Evolutionary conservation across 2,888 invertebrate genomes (phyloP).

Genomic region (Eubasilissa splendida): DNA sequence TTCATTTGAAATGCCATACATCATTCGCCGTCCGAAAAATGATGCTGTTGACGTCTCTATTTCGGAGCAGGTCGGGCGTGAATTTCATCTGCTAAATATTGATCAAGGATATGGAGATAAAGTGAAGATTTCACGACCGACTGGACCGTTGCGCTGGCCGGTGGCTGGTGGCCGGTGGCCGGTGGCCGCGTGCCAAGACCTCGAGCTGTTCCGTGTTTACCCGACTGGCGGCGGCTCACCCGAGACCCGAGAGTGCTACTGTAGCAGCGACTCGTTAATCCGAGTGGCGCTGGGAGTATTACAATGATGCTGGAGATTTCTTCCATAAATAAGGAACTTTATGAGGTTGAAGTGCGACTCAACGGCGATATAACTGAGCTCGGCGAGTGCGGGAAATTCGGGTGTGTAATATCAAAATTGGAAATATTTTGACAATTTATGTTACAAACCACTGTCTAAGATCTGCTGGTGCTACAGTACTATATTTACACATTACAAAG

Average conservation of each 20-base stretch:
- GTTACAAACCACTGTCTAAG: too few species aligned
- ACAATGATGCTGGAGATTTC: neutral
- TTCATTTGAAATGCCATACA: too few species aligned
- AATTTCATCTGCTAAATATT: neutral
- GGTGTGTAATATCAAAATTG: too few species aligned
- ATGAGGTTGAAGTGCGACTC: too few species aligned
- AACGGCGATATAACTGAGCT: too few species aligned
- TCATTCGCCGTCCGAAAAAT: too few species aligned
- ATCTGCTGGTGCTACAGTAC: too few species aligned
- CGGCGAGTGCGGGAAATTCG: too few species aligned
- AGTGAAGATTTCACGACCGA: neutral
- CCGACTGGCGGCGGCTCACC: neutral
- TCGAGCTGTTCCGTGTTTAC: slow-evolving; percentile 19
- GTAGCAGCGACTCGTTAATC: neutral
- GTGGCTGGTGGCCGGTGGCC: neutral
- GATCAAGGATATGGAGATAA: neutral
- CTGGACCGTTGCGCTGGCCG: neutral
- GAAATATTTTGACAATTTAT: too few species aligned
- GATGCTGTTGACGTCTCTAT: too few species aligned
- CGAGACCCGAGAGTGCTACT: neutral
- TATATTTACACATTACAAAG: too few species aligned
- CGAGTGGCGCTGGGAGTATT: neutral
- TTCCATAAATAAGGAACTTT: neutral
- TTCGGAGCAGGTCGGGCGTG: too few species aligned
- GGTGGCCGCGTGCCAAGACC: neutral